A percentile compares a stretch with the other conserved stretches of the same genome.
phyloP scores from a whole-genome alignment of 2,888 invertebrate genomes.

The Apodemia zela region DNA sequence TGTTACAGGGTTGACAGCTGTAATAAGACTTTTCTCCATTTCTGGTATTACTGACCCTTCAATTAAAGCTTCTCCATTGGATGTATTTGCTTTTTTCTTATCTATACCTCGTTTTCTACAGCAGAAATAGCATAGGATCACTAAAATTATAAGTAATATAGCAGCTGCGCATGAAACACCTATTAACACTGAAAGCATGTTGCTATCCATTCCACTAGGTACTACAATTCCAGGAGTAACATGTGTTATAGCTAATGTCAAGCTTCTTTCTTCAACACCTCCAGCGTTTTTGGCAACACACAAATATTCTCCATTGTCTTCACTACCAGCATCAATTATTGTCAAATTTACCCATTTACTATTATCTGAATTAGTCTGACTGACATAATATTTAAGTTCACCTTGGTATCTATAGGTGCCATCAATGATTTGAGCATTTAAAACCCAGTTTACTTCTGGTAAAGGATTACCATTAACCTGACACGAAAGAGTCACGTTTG shows the following conservation, averaged over 20 bases:
- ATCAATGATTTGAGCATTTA: slow-evolving; percentile 83
- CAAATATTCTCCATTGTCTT: slow-evolving; percentile 86
- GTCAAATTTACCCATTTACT: slow-evolving; percentile 85
- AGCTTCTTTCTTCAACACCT: slow-evolving; percentile 87
- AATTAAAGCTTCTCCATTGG: slow-evolving; percentile 85
- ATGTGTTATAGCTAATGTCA: slow-evolving; percentile 80
- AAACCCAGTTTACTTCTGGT: slow-evolving; percentile 88
- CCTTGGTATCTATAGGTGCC: slow-evolving; percentile 71
- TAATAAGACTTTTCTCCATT: slow-evolving; percentile 91
- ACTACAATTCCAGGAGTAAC: slow-evolving; percentile 61
- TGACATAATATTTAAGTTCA: slow-evolving; percentile 69
- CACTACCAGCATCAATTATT: slow-evolving; percentile 80
- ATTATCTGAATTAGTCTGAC: slow-evolving; percentile 54
- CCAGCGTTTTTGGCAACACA: slow-evolving; percentile 92
- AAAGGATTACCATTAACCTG: slow-evolving; percentile 87
- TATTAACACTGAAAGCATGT: slow-evolving; percentile 76
- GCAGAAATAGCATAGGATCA: slow-evolving; percentile 79
- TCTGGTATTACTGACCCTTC: slow-evolving; percentile 89
- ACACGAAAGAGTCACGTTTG: slow-evolving; percentile 86
- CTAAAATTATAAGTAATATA: slow-evolving; percentile 72
- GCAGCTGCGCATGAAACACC: slow-evolving; percentile 70
- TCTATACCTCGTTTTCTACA: slow-evolving; percentile 75
- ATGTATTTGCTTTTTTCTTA: slow-evolving; percentile 81
- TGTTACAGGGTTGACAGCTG: slow-evolving; percentile 91
- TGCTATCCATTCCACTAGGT: slow-evolving; percentile 78